Percentiles rank a stretch among this genome's conserved stretches.
phyloP scores from a whole-genome alignment of 2,888 invertebrate genomes.

The Rhagonycha fulva region DNA sequence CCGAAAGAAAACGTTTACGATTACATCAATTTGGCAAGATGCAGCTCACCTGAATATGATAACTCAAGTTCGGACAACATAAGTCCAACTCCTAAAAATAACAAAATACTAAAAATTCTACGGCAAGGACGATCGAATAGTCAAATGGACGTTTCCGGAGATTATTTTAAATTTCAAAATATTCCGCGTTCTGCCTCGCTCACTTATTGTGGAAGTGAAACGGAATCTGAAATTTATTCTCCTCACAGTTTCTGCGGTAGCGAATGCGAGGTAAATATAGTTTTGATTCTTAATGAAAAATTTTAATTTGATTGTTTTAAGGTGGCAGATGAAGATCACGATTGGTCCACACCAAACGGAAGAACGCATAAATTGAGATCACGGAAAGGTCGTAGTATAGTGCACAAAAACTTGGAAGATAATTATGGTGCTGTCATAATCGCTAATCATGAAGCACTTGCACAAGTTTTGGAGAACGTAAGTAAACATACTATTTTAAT shows the following conservation, averaged over 20 bases:
- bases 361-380: conserved; percentile 64
- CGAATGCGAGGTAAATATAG: conserved; percentile 55
- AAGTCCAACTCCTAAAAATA: conserved; percentile 49
- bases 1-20: conserved; percentile 66
- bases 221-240: conserved; percentile 82
- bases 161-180: conserved; percentile 65
- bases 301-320: conserved; percentile 30
- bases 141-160: conserved; percentile 57
- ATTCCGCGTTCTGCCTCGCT: conserved; percentile 69
- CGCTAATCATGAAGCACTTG: conserved; percentile 87
- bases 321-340: conserved; percentile 59
- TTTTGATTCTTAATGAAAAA: not conserved
- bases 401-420: conserved; percentile 84
- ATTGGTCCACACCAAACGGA: conserved; percentile 55
- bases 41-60: conserved; percentile 72
- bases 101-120: conserved; percentile 48
- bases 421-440: conserved; percentile 89
- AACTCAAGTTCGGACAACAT: conserved; percentile 62
- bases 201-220: conserved; percentile 83
- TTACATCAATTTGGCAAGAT: conserved; percentile 66
- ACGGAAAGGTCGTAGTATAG: conserved; percentile 79
- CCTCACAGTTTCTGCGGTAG: conserved; percentile 78
- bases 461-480: conserved; percentile 88
- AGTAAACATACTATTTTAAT: conserved; percentile 25
- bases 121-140: conserved; percentile 58